Evolutionary conservation across 2,888 invertebrate genomes (phyloP).

Genomic region (Nipponacmea schrenckii): DNA sequence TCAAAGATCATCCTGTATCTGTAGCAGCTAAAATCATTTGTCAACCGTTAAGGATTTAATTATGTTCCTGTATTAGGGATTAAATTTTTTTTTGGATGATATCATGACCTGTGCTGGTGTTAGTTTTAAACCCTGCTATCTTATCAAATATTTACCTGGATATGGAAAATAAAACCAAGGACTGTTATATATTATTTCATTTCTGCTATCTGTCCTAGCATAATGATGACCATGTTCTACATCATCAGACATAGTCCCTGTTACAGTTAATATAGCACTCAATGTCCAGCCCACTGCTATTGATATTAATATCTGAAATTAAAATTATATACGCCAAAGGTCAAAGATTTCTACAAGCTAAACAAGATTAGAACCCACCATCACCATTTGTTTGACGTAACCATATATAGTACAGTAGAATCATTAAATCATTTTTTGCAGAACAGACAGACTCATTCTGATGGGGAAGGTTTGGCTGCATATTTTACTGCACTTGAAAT

Average conservation of each 20-base stretch:
- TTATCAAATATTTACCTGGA: slow-evolving; percentile 68
- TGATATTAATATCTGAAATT: slow-evolving; percentile 49
- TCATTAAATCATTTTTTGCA: no score
- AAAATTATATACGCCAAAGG: background rate
- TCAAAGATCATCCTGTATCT: no score
- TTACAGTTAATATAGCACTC: slow-evolving; percentile 50
- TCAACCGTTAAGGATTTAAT: no score
- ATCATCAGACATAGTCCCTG: slow-evolving; percentile 65
- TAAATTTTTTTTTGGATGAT: no score
- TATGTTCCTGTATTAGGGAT: no score
- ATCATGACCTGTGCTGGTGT: no score
- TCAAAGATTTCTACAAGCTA: background rate
- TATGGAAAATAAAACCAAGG: slow-evolving; percentile 70
- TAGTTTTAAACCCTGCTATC: no score
- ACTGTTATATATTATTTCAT: slow-evolving; percentile 43
- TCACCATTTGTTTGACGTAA: background rate
- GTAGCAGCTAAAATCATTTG: no score
- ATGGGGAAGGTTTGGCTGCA: no score
- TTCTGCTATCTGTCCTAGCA: slow-evolving; percentile 57
- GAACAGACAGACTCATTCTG: no score
- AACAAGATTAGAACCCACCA: background rate
- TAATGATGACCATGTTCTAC: slow-evolving; percentile 54
- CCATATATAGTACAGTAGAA: no score
- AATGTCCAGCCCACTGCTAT: slow-evolving; percentile 53
- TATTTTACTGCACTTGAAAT: no score